Evolutionary conservation across 2,888 invertebrate species (phyloP), one percentile per base, ranked within the genome.

Genomic region (Cheilosia vernalis): DNA sequence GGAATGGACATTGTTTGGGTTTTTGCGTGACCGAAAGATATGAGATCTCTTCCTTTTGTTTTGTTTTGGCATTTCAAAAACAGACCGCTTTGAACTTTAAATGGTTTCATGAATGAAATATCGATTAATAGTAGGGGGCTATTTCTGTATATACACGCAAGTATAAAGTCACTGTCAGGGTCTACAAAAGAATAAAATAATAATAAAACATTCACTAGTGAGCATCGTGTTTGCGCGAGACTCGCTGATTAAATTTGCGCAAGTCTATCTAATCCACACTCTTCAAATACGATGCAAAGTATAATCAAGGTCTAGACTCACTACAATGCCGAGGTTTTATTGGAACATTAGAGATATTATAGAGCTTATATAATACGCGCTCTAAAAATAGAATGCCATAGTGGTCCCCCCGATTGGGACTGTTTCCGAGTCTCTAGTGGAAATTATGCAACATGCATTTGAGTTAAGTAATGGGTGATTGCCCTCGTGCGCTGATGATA

Each of bases 191-290:
- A 40, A 58, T 7, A 6, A 44, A n/a, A n/a, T 0, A n/a, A 21
- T 2, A 47, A 17, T 0, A 6, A 44, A 44, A 7, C 17, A 47
- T 17, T 5, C n/a, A 17, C n/a, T 37, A 37, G 13, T 13, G n/a
- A 15, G 15, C 15, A n/a, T 42, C 7, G 5, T 42, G 42, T 42
- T 17, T 19, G 7, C 17, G 7, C n/a, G 6, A 17, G n/a, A 44
- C n/a, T 56, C 47, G 66, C 30, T 74, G 74, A 66, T 66, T 74
- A 51, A 58, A 40, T 37, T 74, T 40, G 44, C 63, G 37, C 4
- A 37, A 40, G 24, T 17, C 40, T 51, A 9, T 19, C 9, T 19
- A 10, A 72, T 42, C 61, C 73, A 47, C 55, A 24, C 33, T 73
- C 17, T 44, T 53, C 44, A 73, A 73, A 73, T 21, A 72, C 10